Evolutionary conservation across 1,140 invertebrate genomes (phyloP), one percentile per base, ranked within the genome.

Genomic region (Drosophila sechellia): DNA sequence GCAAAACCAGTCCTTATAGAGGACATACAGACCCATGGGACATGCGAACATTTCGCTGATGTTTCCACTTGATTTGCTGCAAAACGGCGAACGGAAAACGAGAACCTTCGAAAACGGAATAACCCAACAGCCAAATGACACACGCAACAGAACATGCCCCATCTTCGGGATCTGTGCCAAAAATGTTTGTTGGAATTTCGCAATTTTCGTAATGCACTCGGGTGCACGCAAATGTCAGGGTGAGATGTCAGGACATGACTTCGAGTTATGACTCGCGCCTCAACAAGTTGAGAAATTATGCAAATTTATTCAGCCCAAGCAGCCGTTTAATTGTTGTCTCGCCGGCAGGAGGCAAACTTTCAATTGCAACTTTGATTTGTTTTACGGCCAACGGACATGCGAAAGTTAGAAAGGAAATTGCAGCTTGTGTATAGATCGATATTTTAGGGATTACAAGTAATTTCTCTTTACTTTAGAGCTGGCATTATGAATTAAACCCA

Each of bases 241-340:
- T 46, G 49, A 46, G 54, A 50, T 45, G 55, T 22, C 61, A 53
- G 69, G 65, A 46, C 65, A 50, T 52, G 61, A 77, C 56, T 63
- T 49, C 27, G 35, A 35, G 70, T 57, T 77, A 77, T 70, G 65
- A 56, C 64, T 77, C 22, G 56, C 31, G 22, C 61, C 45, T 65
- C 75, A 83, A 79, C 79, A 81, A 83, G 79, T 81, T 66, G 2
- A 2, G 48, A 59, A 68, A 64, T 81, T 83, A 81, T 83, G 69
- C 45, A 74, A 72, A 81, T 50, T 61, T 77, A 77, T 77, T 49
- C 74, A 50, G 45, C 13, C 53, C 34, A 48, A 17, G 43, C 42
- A 70, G 40, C 42, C 57, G 17, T 64, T 43, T 79, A 79, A 68
- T 83, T 78, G 60, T 61, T 83, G 79, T 73, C 74, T 68, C 58